Percentiles rank a stretch among this genome's conserved stretches.
Evolutionary conservation across 2,888 invertebrate species (phyloP).

Genomic region (Hypomecis atomaria): DNA sequence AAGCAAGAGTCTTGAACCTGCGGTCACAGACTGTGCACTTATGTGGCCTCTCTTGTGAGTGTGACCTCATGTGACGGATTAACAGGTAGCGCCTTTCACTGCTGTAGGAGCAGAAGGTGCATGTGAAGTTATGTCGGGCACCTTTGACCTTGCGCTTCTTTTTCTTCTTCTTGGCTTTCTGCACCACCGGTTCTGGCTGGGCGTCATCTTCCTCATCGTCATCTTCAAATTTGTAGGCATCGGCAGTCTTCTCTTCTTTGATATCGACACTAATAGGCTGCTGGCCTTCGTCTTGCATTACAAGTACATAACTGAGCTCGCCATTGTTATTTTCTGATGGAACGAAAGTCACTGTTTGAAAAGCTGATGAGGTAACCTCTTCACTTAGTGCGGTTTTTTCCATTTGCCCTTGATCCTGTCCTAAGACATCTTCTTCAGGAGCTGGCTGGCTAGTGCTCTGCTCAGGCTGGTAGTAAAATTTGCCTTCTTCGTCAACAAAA

Average conservation of each 20-base stretch:
- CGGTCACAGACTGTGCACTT: constrained; percentile 97
- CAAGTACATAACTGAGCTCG: constrained; percentile 94
- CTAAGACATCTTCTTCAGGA: neutral
- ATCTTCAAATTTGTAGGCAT: constrained; percentile 89
- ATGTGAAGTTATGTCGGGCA: constrained; percentile 87
- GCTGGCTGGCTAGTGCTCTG: constrained; percentile 84
- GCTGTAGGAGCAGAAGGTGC: constrained; percentile 96
- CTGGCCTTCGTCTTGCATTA: constrained; percentile 90
- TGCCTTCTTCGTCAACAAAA: constrained; percentile 92
- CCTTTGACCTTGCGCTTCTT: constrained; percentile 77
- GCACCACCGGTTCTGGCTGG: constrained; percentile 68
- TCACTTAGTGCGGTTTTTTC: neutral
- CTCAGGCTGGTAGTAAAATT: constrained; percentile 91
- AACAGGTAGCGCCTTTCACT: constrained; percentile 95
- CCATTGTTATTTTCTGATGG: constrained; percentile 90
- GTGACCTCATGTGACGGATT: constrained; percentile 97
- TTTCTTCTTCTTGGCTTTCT: constrained; percentile 54
- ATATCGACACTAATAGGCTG: constrained; percentile 74
- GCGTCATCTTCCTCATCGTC: constrained; percentile 77
- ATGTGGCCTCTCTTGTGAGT: constrained; percentile 96
- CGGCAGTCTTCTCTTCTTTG: constrained; percentile 70
- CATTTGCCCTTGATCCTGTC: constrained; percentile 2
- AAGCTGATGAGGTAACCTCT: constrained; percentile 54
- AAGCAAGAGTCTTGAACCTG: constrained; percentile 96
- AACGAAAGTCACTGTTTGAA: constrained; percentile 93